These are phyloP conservation scores for Oncorhynchus masou DNA, from an alignment of 2,113 vertebrate genomes.

Conservation along the genomic window DNA sequence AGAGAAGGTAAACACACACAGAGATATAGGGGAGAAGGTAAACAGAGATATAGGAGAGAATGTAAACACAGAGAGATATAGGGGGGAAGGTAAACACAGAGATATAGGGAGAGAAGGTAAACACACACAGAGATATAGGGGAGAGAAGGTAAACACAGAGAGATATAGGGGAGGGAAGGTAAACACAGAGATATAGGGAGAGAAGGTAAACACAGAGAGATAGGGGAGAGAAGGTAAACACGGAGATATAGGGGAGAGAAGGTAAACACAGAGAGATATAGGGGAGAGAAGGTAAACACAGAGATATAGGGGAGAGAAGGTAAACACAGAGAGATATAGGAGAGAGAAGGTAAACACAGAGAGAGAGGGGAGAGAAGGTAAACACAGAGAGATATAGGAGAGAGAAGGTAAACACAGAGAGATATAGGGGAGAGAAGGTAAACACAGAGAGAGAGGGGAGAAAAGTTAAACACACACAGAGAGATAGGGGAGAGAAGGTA, in stretches of 20 bases:
- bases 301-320: no score
- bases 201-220: not conserved
- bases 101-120: conserved; percentile 6
- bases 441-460: no score
- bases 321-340: not conserved
- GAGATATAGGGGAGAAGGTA: not conserved
- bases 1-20: not conserved
- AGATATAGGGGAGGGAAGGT: no score
- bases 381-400: no score
- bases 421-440: no score
- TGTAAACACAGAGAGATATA: not conserved
- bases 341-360: not conserved
- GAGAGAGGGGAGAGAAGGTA: no score
- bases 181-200: not conserved
- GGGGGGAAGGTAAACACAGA: conserved; percentile 14
- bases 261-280: no score
- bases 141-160: not conserved
- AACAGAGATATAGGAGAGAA: not conserved
- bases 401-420: no score
- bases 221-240: no score
- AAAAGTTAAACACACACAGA: no score
- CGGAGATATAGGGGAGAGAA: no score
- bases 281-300: not conserved
- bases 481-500: no score
- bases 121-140: not conserved